These are phyloP conservation scores for Catharus bicknelli DNA, from an alignment of 2,113 vertebrate species.

Conservation along the genomic window DNA sequence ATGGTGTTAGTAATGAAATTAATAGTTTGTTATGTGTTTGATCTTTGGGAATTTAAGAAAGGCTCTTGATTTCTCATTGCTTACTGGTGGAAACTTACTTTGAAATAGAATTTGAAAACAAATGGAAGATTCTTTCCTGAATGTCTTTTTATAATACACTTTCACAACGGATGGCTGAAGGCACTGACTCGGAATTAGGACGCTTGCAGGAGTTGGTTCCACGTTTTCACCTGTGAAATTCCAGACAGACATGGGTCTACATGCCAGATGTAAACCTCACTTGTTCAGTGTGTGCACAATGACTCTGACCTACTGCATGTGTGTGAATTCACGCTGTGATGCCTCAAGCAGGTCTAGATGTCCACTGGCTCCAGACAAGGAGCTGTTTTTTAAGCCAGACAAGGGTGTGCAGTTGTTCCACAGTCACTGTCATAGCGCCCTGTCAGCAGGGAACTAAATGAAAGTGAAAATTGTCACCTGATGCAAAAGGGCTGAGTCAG, in stretches of 20 bases:
- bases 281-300: neutral
- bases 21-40: neutral
- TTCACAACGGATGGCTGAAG: neutral
- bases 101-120: neutral
- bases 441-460: neutral
- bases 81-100: neutral
- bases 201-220: neutral
- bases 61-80: neutral
- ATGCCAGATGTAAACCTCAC: no score
- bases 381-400: neutral
- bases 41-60: neutral
- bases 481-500: neutral
- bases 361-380: neutral
- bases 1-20: neutral
- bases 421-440: fast-evolving
- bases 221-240: neutral
- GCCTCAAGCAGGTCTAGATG: neutral
- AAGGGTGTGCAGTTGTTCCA: neutral
- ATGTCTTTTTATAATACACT: neutral
- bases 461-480: neutral
- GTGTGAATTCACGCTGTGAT: neutral
- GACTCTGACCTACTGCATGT: neutral
- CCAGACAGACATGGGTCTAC: neutral
- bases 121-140: neutral
- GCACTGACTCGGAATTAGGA: neutral